phyloP scores from a whole-genome alignment of 2,113 vertebrate genomes.

The Synchiropus splendidus region DNA sequence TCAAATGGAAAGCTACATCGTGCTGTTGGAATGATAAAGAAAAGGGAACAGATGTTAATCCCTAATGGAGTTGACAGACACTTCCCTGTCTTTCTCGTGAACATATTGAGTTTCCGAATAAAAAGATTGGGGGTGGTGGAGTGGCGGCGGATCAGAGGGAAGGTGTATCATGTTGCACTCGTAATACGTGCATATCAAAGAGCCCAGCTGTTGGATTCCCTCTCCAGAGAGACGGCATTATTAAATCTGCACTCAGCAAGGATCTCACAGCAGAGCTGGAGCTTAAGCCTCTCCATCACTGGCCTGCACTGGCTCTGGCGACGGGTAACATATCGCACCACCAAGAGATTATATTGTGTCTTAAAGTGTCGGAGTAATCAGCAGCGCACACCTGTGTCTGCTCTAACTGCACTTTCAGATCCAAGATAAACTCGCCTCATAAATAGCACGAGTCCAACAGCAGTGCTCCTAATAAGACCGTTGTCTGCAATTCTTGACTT shows the following conservation, averaged over 20 bases:
- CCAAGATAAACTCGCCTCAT: slow-evolving; percentile 29
- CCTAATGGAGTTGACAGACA: slow-evolving; percentile 67
- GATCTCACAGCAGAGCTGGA: slow-evolving; percentile 77
- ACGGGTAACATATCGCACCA: slow-evolving; percentile 85
- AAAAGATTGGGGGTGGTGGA: slow-evolving; percentile 36
- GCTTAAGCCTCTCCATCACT: slow-evolving; percentile 67
- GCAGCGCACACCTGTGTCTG: slow-evolving; percentile 80
- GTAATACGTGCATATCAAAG: slow-evolving; percentile 89
- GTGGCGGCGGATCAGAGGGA: slow-evolving; percentile 76
- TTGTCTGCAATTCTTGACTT: too few species aligned
- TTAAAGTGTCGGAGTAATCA: slow-evolving; percentile 82
- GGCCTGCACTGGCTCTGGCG: slow-evolving; percentile 67
- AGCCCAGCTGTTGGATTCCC: slow-evolving; percentile 88
- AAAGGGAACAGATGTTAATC: slow-evolving; percentile 64
- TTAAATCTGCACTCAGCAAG: slow-evolving; percentile 85
- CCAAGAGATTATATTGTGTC: slow-evolving; percentile 72
- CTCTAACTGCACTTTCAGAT: slow-evolving; percentile 39
- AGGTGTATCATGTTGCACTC: slow-evolving; percentile 91
- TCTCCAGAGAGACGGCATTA: slow-evolving; percentile 92
- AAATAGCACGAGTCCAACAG: too few species aligned
- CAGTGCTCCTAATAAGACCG: too few species aligned
- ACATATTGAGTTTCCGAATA: slow-evolving; percentile 82
- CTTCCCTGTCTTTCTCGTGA: slow-evolving; percentile 61
- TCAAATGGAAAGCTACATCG: slow-evolving; percentile 55
- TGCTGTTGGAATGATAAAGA: slow-evolving; percentile 55